Evolutionary conservation across 2,113 vertebrate genomes (phyloP).

Genomic region (Periophthalmodon schlosseri): DNA sequence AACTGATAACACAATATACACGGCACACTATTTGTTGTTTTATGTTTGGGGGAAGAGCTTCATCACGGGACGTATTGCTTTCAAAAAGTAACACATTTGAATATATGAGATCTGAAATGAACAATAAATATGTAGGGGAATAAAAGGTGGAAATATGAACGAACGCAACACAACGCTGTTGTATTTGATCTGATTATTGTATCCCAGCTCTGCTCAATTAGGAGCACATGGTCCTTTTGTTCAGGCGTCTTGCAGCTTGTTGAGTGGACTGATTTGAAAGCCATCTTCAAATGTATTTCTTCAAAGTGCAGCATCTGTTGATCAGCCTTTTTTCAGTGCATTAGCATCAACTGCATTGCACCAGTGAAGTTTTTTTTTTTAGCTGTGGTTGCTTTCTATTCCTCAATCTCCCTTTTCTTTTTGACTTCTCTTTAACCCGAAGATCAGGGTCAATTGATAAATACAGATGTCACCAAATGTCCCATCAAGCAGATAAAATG

Average conservation of each 20-base stretch:
- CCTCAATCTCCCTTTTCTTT: slow-evolving; percentile 4
- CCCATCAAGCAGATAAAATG: slow-evolving; percentile 53
- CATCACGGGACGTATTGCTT: slow-evolving; percentile 61
- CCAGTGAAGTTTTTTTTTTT: slow-evolving; percentile 4
- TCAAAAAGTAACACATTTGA: slow-evolving; percentile 63
- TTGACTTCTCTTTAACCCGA: slow-evolving; percentile 22
- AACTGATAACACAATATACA: slow-evolving; percentile 46
- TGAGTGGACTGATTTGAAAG: slow-evolving; percentile 29
- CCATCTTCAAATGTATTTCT: slow-evolving; percentile 22
- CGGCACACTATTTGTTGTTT: not conserved
- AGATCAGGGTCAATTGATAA: slow-evolving; percentile 66
- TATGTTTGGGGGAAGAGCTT: slow-evolving; percentile 22
- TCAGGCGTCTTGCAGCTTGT: slow-evolving; percentile 39
- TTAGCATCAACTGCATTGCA: slow-evolving; percentile 51
- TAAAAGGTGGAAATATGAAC: slow-evolving; percentile 37
- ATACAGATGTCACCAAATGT: slow-evolving; percentile 70
- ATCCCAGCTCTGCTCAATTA: slow-evolving; percentile 43
- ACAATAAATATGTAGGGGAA: slow-evolving; percentile 35
- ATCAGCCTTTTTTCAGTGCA: slow-evolving; percentile 32
- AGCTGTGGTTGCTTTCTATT: not conserved
- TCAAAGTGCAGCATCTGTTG: slow-evolving; percentile 25
- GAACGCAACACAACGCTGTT: slow-evolving; percentile 41
- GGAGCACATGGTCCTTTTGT: slow-evolving; percentile 26
- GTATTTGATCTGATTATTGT: slow-evolving; percentile 42
- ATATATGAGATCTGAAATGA: slow-evolving; percentile 51